Evolutionary conservation across 2,113 vertebrate species (phyloP), one percentile per base, ranked within the genome.

Genomic region (Pampusana beccarii): DNA sequence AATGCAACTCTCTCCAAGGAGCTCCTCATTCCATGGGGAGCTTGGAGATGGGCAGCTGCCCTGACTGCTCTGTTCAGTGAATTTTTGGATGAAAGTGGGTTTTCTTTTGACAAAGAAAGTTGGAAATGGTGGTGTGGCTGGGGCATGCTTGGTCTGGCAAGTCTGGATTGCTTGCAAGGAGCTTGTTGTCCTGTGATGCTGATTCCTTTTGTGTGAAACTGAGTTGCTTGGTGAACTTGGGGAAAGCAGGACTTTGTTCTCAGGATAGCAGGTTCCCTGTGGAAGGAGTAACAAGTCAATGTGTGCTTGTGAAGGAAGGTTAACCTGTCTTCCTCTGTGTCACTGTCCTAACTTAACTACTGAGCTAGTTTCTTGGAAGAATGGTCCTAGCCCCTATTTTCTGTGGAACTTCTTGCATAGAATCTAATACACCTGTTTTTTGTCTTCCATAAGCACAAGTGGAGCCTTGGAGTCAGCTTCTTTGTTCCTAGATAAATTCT

Each of bases 21-120:
- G 20, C 11, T 56, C 0, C 0, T 64, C 1, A 3, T 50, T n/a
- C n/a, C 2, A 6, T 10, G 11, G 36, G 23, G 10, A 42, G 6
- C 8, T 12, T 83, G 46, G 80, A 84, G 40, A 29, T 5, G 5
- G 48, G 29, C 42, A 87, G 46, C 61, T 94, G 25, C 29, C 28
- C 46, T 10, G 38, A 31, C 11, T 83, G 36, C 28, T 78, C 77
- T 81, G 13, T 51, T 84, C 46, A 58, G 42, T 16, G 34, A 6
- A 0, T 2, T 77, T 86, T 28, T 71, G 13, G 8, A 23, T 44
- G 26, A 16, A 57, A 65, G 16, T 25, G 26, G 16, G 3, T 13
- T 91, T 95, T 65, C 13, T 64, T 26, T 86, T 81, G 21, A 33
- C 54, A 83, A 8, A 57, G 11, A 13, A 53, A 17, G 11, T 0